phyloP scores from a whole-genome alignment of 2,797 vertebrate species.

The Microctenopoma lineatum region DNA sequence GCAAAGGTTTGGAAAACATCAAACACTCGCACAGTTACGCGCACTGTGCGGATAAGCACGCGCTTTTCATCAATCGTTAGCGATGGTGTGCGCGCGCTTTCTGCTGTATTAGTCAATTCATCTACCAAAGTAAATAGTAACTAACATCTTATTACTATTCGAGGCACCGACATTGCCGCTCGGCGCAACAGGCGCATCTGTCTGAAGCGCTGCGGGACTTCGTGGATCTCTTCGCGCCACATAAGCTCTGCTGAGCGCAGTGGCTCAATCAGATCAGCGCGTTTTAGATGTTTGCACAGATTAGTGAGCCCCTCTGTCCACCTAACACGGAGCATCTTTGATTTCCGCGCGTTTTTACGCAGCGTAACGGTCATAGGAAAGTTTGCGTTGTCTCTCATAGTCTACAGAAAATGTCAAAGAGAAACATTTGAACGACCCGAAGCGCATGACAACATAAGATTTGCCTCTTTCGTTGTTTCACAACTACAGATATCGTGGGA shows the following conservation, averaged over 20 bases:
- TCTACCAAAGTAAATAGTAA: not conserved
- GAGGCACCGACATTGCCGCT: not conserved
- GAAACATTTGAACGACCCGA: not conserved
- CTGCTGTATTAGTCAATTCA: not conserved
- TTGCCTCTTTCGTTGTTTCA: conserved; percentile 26
- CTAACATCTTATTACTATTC: not conserved
- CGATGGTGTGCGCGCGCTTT: not conserved
- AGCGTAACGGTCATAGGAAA: conserved; percentile 8
- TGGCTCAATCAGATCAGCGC: not conserved
- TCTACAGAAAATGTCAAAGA: not conserved
- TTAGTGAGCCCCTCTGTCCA: not conserved
- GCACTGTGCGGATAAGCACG: no score
- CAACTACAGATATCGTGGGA: not conserved
- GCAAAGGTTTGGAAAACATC: not conserved
- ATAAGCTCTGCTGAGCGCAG: conserved; percentile 18
- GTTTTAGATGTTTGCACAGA: conserved; percentile 3
- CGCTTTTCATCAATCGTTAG: no score
- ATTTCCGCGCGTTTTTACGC: conserved; percentile 49
- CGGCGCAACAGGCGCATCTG: not conserved
- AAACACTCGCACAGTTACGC: no score
- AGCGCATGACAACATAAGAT: not conserved
- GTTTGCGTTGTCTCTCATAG: no score
- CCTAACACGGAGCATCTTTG: not conserved
- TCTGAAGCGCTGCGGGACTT: conserved; percentile 26
- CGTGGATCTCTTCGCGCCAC: conserved; percentile 22